These are phyloP conservation scores for Parus major DNA, from an alignment of 2,113 vertebrate genomes.

Conservation along the genomic window DNA sequence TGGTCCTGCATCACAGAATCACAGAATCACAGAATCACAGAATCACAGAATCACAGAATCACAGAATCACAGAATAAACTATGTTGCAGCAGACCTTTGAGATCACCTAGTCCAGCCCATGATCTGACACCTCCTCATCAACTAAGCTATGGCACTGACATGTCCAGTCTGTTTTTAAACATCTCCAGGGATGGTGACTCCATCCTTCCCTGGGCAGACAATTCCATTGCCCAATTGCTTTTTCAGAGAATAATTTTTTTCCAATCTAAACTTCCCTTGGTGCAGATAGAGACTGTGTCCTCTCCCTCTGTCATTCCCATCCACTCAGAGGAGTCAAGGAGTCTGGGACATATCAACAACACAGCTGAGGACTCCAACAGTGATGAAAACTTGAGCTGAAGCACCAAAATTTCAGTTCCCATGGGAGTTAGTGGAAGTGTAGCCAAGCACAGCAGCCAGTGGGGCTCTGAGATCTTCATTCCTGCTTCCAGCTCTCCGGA, in stretches of 20 bases:
- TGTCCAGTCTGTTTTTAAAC: neutral
- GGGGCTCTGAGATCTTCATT: neutral
- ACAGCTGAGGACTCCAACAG: neutral
- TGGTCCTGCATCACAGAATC: neutral
- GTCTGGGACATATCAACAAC: neutral
- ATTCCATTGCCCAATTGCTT: neutral
- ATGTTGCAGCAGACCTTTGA: neutral
- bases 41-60: neutral
- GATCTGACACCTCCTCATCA: neutral
- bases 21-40: neutral
- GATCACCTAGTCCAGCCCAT: neutral
- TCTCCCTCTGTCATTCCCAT: neutral
- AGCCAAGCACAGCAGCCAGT: neutral
- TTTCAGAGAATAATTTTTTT: neutral
- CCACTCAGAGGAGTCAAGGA: fast-evolving
- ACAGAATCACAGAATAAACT: neutral
- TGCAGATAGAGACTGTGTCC: neutral
- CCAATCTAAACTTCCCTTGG: neutral
- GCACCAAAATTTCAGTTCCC: neutral
- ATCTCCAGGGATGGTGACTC: neutral
- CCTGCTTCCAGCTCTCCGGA: neutral
- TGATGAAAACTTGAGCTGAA: neutral
- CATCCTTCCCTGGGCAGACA: neutral
- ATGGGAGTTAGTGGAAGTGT: neutral
- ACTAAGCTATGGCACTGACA: neutral